Conservation (phyloP, 53 echinoderm and acorn worm genomes). For the Holothuria leucospilota region DNA sequence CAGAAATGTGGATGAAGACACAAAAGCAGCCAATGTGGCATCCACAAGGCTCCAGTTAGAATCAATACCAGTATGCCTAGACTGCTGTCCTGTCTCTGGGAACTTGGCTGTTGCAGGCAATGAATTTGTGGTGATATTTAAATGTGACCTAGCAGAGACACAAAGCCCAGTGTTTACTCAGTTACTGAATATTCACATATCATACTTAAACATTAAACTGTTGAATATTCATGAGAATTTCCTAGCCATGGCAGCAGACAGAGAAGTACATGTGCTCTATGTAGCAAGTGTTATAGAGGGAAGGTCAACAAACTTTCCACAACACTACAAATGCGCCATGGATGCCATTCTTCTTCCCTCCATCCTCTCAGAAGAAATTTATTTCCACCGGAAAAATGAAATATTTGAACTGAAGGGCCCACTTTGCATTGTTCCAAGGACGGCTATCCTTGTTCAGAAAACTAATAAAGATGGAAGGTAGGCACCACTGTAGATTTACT, state of each 20-base stretch:
- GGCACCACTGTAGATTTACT: no score
- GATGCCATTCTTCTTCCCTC: constrained; percentile 12
- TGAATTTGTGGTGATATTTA: constrained; percentile 22
- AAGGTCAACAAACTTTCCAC: neutral
- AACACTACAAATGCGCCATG: constrained; percentile 7
- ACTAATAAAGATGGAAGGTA: neutral
- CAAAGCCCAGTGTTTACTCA: neutral
- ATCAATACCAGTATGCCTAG: neutral
- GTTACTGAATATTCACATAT: constrained; percentile 42
- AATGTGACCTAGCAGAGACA: neutral
- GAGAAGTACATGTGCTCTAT: constrained; percentile 21
- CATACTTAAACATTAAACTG: constrained; percentile 1
- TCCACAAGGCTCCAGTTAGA: neutral
- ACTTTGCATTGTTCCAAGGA: constrained; percentile 30
- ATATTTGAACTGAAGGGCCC: constrained; percentile 26
- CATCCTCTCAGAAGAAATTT: constrained; percentile 28
- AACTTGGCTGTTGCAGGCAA: constrained; percentile 23
- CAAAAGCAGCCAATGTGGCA: neutral
- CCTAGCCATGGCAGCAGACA: constrained; percentile 5
- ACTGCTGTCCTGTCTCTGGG: constrained; percentile 25
- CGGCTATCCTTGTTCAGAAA: constrained; percentile 12
- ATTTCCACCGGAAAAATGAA: constrained; percentile 34
- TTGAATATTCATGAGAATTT: constrained; percentile 35
- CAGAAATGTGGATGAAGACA: neutral
- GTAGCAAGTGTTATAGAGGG: neutral